Evolutionary conservation across 2,888 invertebrate genomes (phyloP).

Genomic region (Apomyelois bistriatella): DNA sequence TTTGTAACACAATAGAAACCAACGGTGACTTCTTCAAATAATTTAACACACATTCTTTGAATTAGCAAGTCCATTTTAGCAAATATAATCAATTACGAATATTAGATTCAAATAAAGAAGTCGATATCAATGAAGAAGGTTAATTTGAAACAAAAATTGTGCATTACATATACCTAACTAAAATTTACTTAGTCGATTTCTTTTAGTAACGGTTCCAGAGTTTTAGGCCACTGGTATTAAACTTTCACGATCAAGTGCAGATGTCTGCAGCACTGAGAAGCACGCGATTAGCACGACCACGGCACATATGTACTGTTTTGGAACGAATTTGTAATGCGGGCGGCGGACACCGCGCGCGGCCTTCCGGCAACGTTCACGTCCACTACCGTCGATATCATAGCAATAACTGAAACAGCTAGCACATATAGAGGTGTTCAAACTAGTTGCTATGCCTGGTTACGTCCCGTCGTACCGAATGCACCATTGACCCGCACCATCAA

Average conservation of each 20-base stretch:
- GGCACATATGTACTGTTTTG: constrained; percentile 41
- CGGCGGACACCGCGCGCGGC: constrained; percentile 29
- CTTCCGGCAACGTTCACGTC: constrained; percentile 34
- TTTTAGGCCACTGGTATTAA: constrained; percentile 70
- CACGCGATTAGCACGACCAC: constrained; percentile 56
- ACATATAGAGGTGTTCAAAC: too few relatives aligned
- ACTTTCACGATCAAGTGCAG: constrained; percentile 76
- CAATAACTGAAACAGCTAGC: constrained; percentile 47
- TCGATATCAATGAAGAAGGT: neutral
- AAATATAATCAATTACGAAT: too few relatives aligned
- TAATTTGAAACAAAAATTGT: constrained; percentile 2
- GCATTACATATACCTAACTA: neutral
- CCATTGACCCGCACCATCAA: too few relatives aligned
- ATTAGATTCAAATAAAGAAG: too few relatives aligned
- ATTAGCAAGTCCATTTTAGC: too few relatives aligned
- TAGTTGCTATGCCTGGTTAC: too few relatives aligned
- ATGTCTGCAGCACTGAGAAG: constrained; percentile 49
- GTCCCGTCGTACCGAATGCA: too few relatives aligned
- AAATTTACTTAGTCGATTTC: constrained; percentile 43
- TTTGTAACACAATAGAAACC: neutral
- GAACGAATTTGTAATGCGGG: constrained; percentile 32
- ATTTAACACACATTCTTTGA: too few relatives aligned
- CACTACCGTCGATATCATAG: constrained; percentile 60
- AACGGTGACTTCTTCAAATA: neutral
- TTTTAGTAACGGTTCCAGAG: constrained; percentile 67